Conservation (phyloP, 1,140 invertebrate species). For the Eriosoma lanigerum region DNA sequence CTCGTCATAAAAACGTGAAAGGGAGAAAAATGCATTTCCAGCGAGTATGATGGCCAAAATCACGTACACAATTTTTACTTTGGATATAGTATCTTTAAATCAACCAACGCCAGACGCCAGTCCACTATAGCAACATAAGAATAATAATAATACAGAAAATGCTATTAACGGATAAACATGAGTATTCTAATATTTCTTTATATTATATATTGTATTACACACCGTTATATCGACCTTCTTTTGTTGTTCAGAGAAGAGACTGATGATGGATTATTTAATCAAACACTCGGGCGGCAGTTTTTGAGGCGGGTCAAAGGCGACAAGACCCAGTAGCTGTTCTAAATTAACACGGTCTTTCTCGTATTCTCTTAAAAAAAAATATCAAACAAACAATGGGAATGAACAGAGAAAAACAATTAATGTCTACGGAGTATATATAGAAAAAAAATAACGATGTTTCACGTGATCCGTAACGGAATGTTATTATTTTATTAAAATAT, state of each 20-base stretch:
- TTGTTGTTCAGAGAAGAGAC: constrained; percentile 37
- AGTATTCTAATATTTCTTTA: constrained; percentile 13
- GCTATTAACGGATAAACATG: neutral
- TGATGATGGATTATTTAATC: constrained; percentile 49
- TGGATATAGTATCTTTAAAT: neutral
- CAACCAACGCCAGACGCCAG: neutral
- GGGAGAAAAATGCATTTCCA: constrained; percentile 33
- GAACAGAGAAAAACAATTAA: constrained; percentile 26
- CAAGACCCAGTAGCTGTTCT: constrained; percentile 46
- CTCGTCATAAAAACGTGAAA: constrained; percentile 46
- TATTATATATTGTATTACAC: neutral
- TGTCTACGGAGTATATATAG: neutral
- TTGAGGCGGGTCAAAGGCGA: constrained; percentile 41
- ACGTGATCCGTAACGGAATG: constrained; percentile 48
- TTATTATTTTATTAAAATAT: constrained; percentile 12
- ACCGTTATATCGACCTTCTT: neutral
- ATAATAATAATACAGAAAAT: constrained; percentile 25
- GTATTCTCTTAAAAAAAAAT: constrained; percentile 23
- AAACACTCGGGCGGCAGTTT: constrained; percentile 38
- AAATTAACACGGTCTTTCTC: constrained; percentile 35
- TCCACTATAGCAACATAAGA: neutral
- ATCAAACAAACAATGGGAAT: constrained; percentile 41
- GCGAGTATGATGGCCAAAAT: neutral
- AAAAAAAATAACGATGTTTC: constrained; percentile 36
- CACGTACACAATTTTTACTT: constrained; percentile 4